A percentile compares a stretch with the other conserved stretches of the same genome.
phyloP scores from a whole-genome alignment of 2,888 invertebrate genomes.

The Cepaea hortensis region DNA sequence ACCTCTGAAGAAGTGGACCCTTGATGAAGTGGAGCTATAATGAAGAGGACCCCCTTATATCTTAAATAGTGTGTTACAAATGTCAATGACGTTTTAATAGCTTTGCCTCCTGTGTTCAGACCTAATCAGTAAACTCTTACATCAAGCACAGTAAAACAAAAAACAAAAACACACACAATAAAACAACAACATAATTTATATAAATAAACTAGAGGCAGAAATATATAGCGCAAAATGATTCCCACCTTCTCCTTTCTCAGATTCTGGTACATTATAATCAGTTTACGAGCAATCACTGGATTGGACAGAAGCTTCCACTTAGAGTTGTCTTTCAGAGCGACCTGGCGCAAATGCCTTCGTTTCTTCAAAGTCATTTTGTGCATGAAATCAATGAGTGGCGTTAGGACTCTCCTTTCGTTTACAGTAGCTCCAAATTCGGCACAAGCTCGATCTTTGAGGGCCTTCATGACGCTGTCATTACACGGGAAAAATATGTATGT shows the following conservation, averaged over 20 bases:
- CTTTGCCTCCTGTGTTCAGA: too few relatives aligned
- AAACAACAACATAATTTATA: background rate
- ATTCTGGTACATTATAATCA: background rate
- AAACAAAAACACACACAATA: background rate
- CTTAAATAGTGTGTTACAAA: too few relatives aligned
- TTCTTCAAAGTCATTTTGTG: conserved; percentile 9
- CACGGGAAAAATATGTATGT: background rate
- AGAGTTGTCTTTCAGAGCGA: background rate
- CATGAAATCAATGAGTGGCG: background rate
- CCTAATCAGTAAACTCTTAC: too few relatives aligned
- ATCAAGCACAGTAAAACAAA: background rate
- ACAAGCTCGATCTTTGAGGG: background rate
- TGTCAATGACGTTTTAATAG: too few relatives aligned
- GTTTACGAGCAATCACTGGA: background rate
- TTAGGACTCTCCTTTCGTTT: background rate
- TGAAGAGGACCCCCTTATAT: too few relatives aligned
- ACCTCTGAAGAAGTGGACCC: too few relatives aligned
- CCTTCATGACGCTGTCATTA: background rate
- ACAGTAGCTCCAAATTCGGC: background rate
- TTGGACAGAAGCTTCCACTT: background rate
- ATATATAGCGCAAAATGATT: background rate
- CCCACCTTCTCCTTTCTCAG: background rate
- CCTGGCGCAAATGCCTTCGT: background rate
- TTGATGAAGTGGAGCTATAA: too few relatives aligned
- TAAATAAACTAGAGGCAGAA: too few relatives aligned